Base-by-base conservation (phyloP, 2,888 invertebrate genomes). In the Seira ritae region DNA sequence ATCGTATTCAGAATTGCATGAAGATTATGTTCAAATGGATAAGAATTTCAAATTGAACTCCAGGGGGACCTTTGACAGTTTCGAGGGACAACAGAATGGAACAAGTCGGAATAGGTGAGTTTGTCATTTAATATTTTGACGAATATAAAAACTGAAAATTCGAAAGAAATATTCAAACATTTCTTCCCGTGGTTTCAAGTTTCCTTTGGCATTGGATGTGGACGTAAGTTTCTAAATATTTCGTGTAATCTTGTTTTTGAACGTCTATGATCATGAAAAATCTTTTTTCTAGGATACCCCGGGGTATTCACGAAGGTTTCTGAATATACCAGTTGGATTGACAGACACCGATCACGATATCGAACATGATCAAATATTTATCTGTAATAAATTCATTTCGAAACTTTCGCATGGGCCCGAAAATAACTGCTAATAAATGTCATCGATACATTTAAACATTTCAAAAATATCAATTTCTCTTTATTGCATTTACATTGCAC, bases 291-390 rank as follows among this genome's bases (percentile, higher is more conserved):
- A 19, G 50, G 82, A 0, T 87, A 87, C 24, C 87, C 87, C 0
- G 87, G 86, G 1, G 87, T 88, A 0, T 87, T 86, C 62, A 86
- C 87, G 0, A 79, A 83, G 17, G 84, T 86, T 4, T 46, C 71
- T 17, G 67, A 68, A 0, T 88, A 83, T 62, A 31, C 75, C 15
- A 66, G 74, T 1, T 88, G 88, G 88, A 87, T 88, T 60, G 80
- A 83, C 15, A 86, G 82, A 67, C 80, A 87, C 76, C 31, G 85
- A 50, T 70, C 69, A 4, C 20, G 60, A 68, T 75, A 65, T 50
- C 22, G 10, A 20, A 20, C 23, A 15, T 66, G 67, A 46, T 75
- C 6, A 42, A 42, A 42, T 42, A 42, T 42, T 42, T 12, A 42
- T 42, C n/a, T n/a, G n/a, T n/a, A 42, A 6, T 42, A 6, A 42